Base-by-base conservation (phyloP, 2,888 invertebrate genomes). In the Plusia festucae region DNA sequence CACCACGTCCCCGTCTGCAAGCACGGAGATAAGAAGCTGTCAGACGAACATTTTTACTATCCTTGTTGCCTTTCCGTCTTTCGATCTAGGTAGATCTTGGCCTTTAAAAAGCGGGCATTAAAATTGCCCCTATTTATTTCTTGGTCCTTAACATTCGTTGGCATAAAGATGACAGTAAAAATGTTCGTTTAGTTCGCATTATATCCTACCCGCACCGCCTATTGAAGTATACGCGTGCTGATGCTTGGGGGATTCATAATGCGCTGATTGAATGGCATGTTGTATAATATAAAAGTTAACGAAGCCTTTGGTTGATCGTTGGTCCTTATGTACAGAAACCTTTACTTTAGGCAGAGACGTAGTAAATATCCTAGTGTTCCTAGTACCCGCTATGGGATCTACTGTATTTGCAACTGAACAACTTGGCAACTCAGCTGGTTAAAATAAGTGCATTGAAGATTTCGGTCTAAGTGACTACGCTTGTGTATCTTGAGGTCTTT, bases 341-440 rank as follows among this genome's bases (percentile, higher is more conserved):
- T 49, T 11, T 34, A 34, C 6, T 34, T 18, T 0, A 49, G 27
- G 27, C 16, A 51, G 20, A 24, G 24, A 46, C 60, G 24, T 76
- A 53, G 24, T 53, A 32, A 22, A n/a, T 15, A 61, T 58, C 53
- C 58, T 54, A 60, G 60, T 27, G 77, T 73, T 51, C 59, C 27
- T 40, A 40, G 40, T 40, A 34, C 34, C 34, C 34, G 34, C 34
- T 34, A 55, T n/a, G 16, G 61, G 68, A 77, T 61, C 67, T 72
- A 15, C 73, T 61, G 27, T 56, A 46, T 62, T n/a, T 77, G 59
- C 67, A 60, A 24, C 3, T 57, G 22, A 44, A 73, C 57, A 77
- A 73, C 6, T 53, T 77, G 56, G 61, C 22, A 60, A 27, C n/a
- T 76, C 44, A 16, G 63, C 76, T 70, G 63, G 54, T 46, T 76